These are phyloP conservation scores for Syrrhaptes paradoxus DNA, from an alignment of 2,113 vertebrate genomes.

Conservation along the genomic window DNA sequence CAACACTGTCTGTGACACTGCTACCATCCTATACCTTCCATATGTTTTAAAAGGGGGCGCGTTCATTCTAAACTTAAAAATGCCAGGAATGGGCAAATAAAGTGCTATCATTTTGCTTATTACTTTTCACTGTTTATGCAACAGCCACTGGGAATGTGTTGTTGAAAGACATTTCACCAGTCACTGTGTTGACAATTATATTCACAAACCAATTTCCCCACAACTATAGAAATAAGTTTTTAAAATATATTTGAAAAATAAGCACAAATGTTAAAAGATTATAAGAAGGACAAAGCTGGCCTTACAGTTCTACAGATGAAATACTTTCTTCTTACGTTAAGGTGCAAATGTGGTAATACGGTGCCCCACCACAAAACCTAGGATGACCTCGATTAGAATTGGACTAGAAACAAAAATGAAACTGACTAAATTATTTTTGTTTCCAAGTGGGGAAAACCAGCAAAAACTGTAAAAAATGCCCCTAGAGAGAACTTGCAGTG, in stretches of 20 bases:
- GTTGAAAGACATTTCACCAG: neutral
- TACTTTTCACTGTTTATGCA: neutral
- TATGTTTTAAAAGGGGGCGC: neutral
- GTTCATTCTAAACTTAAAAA: neutral
- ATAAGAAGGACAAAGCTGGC: neutral
- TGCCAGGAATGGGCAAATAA: neutral
- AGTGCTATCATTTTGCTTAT: neutral
- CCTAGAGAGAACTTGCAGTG: neutral
- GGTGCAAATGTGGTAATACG: neutral
- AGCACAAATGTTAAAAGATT: neutral
- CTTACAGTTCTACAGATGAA: neutral
- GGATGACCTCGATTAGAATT: neutral
- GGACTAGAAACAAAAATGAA: slow-evolving; percentile 49
- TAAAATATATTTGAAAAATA: neutral
- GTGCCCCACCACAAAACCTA: neutral
- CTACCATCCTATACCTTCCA: neutral
- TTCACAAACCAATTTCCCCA: neutral
- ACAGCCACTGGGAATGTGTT: neutral
- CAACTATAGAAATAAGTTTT: neutral
- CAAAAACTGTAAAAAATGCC: neutral
- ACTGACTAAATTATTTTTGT: neutral
- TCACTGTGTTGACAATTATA: neutral
- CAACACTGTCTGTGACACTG: neutral
- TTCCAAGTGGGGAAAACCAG: neutral
- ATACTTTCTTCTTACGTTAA: neutral